Evolutionary conservation across 2,888 invertebrate species (phyloP), one percentile per base, ranked within the genome.

Genomic region (Synergus itoensis): DNA sequence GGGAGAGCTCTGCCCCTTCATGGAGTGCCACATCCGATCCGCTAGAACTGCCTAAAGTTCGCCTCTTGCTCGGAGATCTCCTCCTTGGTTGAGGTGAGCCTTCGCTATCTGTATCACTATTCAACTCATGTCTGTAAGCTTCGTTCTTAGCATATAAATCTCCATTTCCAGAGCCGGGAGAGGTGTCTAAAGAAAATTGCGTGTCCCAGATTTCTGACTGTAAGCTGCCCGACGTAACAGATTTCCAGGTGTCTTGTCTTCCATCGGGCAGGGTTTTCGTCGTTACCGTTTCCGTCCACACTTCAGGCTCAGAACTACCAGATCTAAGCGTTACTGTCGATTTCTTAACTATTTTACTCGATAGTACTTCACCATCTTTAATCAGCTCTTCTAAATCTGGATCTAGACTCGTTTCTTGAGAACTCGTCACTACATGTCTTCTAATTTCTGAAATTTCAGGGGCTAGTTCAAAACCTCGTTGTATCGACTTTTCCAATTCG

Each of bases 11-110:
- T 67, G 94, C 94, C 79, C 95, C 95, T 91, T 95, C 95, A 89
- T 95, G 95, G 81, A 95, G 92, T 81, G 95, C 95, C 80, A 95
- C 93, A 89, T 95, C 95, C 53, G 94, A 94, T 78, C 94, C 95
- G 88, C 95, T 95, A 81, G 94, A 95, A 87, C 94, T 94, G 85
- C 94, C 94, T 79, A 94, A 90, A 57, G 94, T 94, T 88, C 93
- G 92, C 86, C 91, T 89, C 85, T 91, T 92, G 87, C 89, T 89
- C 67, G 89, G 87, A 9, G 91, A 90, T 81, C 89, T 87, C 86
- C 91, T 89, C 81, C 90, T 87, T 41, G 88, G 89, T 65, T 87
- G 86, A 21, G 91, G 89, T 14, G 92, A 92, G 80, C 88, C 89
- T 75, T 92, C 92, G 81, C 91, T 92, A 84, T 92, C 92, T 75